Conservation (phyloP, 2,888 invertebrate genomes). For the Monopis laevigella region DNA sequence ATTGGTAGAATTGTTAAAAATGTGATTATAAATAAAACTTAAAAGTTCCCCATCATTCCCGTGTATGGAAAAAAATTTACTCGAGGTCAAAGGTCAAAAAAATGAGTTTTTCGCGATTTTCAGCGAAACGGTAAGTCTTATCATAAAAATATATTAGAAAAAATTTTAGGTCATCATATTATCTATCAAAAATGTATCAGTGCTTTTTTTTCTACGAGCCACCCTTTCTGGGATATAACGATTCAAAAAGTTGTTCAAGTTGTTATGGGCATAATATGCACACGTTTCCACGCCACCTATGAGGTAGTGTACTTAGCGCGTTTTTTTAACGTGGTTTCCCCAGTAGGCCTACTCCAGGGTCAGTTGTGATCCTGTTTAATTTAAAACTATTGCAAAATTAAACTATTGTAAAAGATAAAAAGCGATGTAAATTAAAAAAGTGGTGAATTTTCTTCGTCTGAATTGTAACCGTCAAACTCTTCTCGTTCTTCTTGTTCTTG, state of each 20-base stretch:
- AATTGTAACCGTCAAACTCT: too few relatives aligned
- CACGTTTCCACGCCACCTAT: constrained; percentile 12
- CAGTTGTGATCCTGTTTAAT: too few relatives aligned
- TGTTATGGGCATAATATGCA: constrained; percentile 7
- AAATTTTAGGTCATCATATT: constrained; percentile 18
- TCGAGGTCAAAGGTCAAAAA: constrained; percentile 17
- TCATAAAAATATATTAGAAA: constrained; percentile 15
- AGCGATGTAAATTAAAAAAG: too few relatives aligned
- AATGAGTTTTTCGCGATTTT: constrained; percentile 17
- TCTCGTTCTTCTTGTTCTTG: constrained; percentile 10
- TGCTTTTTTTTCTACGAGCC: constrained; percentile 16
- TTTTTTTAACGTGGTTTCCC: constrained; percentile 12
- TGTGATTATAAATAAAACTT: not conserved
- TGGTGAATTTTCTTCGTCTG: too few relatives aligned
- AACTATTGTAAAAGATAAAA: too few relatives aligned
- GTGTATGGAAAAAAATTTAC: constrained; percentile 15
- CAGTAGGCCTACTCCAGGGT: constrained; percentile 11
- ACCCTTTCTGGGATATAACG: constrained; percentile 17
- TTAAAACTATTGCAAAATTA: too few relatives aligned
- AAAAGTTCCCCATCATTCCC: constrained; percentile 14
- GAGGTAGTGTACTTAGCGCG: constrained; percentile 11
- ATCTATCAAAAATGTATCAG: constrained; percentile 17
- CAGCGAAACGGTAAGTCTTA: constrained; percentile 10
- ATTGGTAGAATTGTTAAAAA: too few relatives aligned
- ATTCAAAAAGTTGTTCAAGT: constrained; percentile 15